These are phyloP conservation scores for Symphodus melops DNA, from an alignment of 2,113 vertebrate genomes.

Conservation along the genomic window DNA sequence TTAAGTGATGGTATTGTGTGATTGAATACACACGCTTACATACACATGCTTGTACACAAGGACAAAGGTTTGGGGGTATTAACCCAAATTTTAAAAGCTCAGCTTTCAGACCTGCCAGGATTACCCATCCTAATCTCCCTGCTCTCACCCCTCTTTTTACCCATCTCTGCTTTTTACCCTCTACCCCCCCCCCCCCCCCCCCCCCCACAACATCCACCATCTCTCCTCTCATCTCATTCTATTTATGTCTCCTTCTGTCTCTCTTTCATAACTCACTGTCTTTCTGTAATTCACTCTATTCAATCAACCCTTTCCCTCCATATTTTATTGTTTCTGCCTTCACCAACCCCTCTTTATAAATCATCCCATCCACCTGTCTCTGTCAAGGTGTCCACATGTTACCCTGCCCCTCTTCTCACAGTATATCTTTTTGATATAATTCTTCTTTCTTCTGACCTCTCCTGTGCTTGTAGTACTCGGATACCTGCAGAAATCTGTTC, in stretches of 20 bases:
- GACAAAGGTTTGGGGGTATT: slow-evolving; percentile 70
- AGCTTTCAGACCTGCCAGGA: slow-evolving; percentile 69
- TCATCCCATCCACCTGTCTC: slow-evolving; percentile 38
- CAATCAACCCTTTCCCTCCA: slow-evolving; percentile 53
- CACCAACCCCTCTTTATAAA: slow-evolving; percentile 49
- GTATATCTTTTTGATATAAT: slow-evolving; percentile 10
- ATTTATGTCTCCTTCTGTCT: slow-evolving; percentile 52
- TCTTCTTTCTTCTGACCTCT: background rate
- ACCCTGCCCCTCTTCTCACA: background rate
- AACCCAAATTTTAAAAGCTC: slow-evolving; percentile 78
- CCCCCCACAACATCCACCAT: slow-evolving; percentile 11
- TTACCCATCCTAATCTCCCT: slow-evolving; percentile 71
- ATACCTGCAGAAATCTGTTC: background rate
- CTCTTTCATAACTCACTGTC: slow-evolving; percentile 71
- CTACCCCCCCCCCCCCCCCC: slow-evolving; percentile 34
- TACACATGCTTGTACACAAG: slow-evolving; percentile 24
- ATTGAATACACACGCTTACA: slow-evolving; percentile 3
- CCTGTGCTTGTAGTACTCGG: background rate
- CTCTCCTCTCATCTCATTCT: slow-evolving; percentile 48
- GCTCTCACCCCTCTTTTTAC: slow-evolving; percentile 41
- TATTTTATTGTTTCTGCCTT: slow-evolving; percentile 50
- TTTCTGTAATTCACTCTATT: slow-evolving; percentile 62
- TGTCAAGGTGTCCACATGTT: slow-evolving; percentile 41
- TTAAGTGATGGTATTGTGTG: background rate
- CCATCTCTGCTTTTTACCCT: slow-evolving; percentile 48